A percentile compares a stretch with the other conserved stretches of the same genome.
phyloP scores from a whole-genome alignment of 2,113 vertebrate species.

The Spea bombifrons region DNA sequence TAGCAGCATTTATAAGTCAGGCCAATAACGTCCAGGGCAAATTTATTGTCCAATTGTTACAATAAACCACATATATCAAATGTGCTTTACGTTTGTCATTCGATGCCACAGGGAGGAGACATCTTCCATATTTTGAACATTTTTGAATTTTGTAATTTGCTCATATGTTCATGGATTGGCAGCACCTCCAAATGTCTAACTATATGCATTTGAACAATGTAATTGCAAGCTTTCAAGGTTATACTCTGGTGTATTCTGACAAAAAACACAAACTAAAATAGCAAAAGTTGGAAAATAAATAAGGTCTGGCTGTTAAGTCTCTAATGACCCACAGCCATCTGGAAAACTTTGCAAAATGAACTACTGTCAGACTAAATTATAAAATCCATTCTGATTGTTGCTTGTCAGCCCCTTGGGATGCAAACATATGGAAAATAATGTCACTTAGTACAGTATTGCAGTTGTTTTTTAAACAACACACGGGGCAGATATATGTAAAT shows the following conservation, averaged over 20 bases:
- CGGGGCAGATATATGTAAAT: constrained; percentile 29
- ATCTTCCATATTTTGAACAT: too few species aligned
- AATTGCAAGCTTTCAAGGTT: neutral
- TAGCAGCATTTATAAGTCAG: too few species aligned
- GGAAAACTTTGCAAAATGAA: constrained; percentile 37
- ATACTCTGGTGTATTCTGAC: constrained; percentile 1
- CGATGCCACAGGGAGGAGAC: too few species aligned
- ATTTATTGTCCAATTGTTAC: too few species aligned
- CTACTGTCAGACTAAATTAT: constrained; percentile 45
- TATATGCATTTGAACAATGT: neutral
- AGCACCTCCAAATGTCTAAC: neutral
- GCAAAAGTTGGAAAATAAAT: constrained; percentile 21
- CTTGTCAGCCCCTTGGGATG: constrained; percentile 34
- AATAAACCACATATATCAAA: too few species aligned
- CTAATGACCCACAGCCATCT: constrained; percentile 44
- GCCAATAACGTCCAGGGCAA: too few species aligned
- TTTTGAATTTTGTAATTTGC: neutral
- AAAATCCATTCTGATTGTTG: constrained; percentile 35
- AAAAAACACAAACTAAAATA: neutral
- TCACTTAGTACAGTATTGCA: constrained; percentile 32
- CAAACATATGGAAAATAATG: constrained; percentile 41
- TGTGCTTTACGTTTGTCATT: too few species aligned
- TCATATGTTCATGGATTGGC: neutral
- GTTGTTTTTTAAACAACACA: constrained; percentile 17
- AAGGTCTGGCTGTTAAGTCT: constrained; percentile 39